Conservation (phyloP, 2,797 vertebrate genomes). For the Cryptoblepharus egeriae region DNA sequence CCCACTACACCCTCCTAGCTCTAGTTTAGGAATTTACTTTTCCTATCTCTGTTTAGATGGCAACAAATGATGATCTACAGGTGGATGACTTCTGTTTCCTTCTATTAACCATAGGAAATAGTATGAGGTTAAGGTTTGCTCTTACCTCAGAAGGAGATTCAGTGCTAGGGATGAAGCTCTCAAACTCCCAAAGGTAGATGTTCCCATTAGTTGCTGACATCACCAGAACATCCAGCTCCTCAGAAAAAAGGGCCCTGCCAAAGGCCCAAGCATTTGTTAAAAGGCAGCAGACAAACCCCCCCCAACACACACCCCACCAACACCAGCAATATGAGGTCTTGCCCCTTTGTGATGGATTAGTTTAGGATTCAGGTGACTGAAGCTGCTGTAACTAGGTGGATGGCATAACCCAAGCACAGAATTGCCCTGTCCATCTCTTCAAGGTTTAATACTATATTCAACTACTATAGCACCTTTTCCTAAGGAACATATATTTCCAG, state of each 20-base stretch:
- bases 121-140: neutral
- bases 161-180: slow-evolving; percentile 37
- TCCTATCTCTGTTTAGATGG: no score
- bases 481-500: neutral
- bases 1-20: no score
- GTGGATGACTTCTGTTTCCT: neutral
- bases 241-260: slow-evolving; percentile 50
- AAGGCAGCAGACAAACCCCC: neutral
- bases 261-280: slow-evolving; percentile 7
- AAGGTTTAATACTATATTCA: neutral
- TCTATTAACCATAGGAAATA: neutral
- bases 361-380: no score
- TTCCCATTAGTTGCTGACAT: slow-evolving; percentile 55
- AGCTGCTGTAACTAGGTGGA: no score
- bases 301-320: neutral
- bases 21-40: no score
- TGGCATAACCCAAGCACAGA: neutral
- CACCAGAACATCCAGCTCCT: slow-evolving; percentile 57
- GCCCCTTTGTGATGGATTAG: no score
- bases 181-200: slow-evolving; percentile 66
- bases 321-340: no score
- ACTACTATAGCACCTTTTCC: neutral
- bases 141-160: slow-evolving; percentile 16
- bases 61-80: no score
- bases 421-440: neutral